These are phyloP conservation scores for Xiphophorus maculatus DNA, from an alignment of 2,113 vertebrate species.

Conservation along the genomic window DNA sequence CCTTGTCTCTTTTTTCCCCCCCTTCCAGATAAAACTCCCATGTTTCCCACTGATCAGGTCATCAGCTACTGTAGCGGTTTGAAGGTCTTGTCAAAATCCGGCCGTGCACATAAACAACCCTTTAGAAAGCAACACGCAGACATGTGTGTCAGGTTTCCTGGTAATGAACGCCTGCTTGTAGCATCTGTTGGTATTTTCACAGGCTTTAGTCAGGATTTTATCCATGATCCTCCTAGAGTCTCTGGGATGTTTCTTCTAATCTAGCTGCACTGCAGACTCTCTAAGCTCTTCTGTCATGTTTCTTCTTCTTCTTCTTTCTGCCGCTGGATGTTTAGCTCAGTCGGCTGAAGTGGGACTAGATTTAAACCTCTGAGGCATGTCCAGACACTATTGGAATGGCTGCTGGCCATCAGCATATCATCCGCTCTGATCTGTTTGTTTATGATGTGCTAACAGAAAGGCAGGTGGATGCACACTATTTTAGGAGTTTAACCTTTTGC, in stretches of 20 bases:
- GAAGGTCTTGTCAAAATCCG: slow-evolving; percentile 16
- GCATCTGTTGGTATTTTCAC: slow-evolving; percentile 38
- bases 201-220: slow-evolving; percentile 32
- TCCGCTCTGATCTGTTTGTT: slow-evolving; percentile 28
- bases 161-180: slow-evolving; percentile 14
- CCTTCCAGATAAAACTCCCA: slow-evolving; percentile 3
- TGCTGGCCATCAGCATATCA: slow-evolving; percentile 7
- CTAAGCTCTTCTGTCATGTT: background rate
- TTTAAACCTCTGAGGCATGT: slow-evolving; percentile 20
- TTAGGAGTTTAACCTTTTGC: slow-evolving; percentile 44
- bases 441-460: slow-evolving; percentile 51
- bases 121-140: background rate
- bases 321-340: background rate
- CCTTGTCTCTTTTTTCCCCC: slow-evolving; percentile 1
- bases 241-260: slow-evolving; percentile 10
- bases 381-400: slow-evolving; percentile 5
- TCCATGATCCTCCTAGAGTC: slow-evolving; percentile 15
- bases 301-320: background rate
- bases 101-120: slow-evolving; percentile 14
- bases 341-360: slow-evolving; percentile 2
- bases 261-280: background rate
- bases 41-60: slow-evolving; percentile 34
- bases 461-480: slow-evolving; percentile 36
- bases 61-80: slow-evolving; percentile 38
- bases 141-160: slow-evolving; percentile 22